Percentiles rank a stretch among this genome's conserved stretches.
These are phyloP conservation scores for Nebria salina DNA, from an alignment of 2,888 invertebrate species.

Conservation along the genomic window DNA sequence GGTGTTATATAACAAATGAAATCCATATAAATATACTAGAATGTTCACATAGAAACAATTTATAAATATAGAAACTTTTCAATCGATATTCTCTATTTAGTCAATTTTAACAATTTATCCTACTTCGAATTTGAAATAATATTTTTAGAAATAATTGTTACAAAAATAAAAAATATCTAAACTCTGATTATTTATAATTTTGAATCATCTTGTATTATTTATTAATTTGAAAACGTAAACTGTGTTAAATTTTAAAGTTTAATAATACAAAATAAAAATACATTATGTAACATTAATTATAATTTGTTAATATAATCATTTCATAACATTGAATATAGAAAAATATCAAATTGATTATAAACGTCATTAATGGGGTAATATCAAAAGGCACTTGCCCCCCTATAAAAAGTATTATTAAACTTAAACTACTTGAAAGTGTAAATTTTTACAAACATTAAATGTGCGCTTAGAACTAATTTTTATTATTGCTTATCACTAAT, in stretches of 20 bases:
- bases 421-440: neutral
- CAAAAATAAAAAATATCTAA: too few species aligned
- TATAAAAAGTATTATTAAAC: neutral
- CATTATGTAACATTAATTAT: neutral
- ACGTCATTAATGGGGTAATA: neutral
- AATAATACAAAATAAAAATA: conserved; percentile 12
- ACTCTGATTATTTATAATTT: too few species aligned
- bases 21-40: conserved; percentile 3
- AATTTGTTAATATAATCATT: neutral
- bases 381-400: conserved; percentile 10
- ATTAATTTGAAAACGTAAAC: neutral
- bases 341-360: conserved; percentile 9
- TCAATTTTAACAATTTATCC: too few species aligned
- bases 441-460: neutral
- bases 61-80: neutral
- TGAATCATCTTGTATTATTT: neutral
- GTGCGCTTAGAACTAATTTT: neutral
- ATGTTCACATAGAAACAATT: neutral
- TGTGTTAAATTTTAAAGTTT: neutral
- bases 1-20: neutral
- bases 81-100: neutral
- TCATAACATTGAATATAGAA: conserved; percentile 4
- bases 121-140: too few species aligned
- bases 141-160: too few species aligned
- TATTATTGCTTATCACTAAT: neutral